Conservation (phyloP, 2,113 vertebrate species). For the Laterallus jamaicensis region DNA sequence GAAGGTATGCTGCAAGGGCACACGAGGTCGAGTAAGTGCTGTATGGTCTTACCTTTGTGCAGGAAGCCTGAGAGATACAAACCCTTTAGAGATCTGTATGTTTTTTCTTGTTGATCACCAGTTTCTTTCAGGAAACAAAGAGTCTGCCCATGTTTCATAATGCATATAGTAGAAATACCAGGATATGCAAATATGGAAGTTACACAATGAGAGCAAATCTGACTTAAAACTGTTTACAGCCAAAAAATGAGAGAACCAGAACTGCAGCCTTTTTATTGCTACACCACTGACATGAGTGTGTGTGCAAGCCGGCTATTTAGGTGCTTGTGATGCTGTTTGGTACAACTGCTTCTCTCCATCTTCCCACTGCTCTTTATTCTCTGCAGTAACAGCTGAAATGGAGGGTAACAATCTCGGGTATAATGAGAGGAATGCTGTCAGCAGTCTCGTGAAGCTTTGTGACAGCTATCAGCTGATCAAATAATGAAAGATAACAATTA, state of each 20-base stretch:
- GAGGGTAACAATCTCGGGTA: background rate
- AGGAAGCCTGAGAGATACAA: background rate
- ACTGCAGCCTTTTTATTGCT: slow-evolving; percentile 22
- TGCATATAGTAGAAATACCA: background rate
- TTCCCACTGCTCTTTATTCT: background rate
- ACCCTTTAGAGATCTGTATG: background rate
- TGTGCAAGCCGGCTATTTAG: background rate
- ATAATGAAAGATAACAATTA: background rate
- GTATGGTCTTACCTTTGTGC: background rate
- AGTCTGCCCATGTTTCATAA: background rate
- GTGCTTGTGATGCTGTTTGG: background rate
- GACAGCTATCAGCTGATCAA: background rate
- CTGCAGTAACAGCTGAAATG: background rate
- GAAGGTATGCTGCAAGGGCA: background rate
- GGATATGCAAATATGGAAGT: slow-evolving; percentile 21
- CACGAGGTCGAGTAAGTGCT: background rate
- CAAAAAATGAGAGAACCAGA: slow-evolving; percentile 8
- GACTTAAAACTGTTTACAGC: slow-evolving; percentile 7
- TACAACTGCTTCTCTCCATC: background rate
- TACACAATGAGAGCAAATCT: slow-evolving; percentile 13
- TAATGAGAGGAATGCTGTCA: background rate
- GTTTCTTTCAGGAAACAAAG: background rate
- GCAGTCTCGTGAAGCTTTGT: background rate
- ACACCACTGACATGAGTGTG: background rate
- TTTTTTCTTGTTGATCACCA: background rate